Percentiles rank a stretch among this genome's conserved stretches.
phyloP scores from a whole-genome alignment of 37 sponge, comb jelly and placozoan genomes.

The Halisarca cf. caerulea region DNA sequence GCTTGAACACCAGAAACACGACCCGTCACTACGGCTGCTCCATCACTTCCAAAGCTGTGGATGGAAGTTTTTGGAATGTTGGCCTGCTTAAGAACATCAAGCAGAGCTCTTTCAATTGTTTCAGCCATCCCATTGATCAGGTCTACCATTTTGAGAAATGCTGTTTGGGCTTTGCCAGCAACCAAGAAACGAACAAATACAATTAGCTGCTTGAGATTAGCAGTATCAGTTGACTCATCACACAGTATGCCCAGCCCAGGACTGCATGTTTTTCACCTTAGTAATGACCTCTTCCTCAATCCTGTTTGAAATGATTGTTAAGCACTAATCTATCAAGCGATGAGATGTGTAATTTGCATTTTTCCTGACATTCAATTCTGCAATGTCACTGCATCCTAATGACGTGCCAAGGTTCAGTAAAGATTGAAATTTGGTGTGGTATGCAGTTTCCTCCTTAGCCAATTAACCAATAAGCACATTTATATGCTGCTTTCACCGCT shows the following conservation, averaged over 20 bases:
- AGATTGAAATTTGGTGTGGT: slow-evolving; percentile 34
- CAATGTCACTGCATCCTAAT: slow-evolving; percentile 1
- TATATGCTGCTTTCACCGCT: slow-evolving; percentile 8
- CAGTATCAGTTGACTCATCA: slow-evolving; percentile 37
- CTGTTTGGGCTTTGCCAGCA: neutral
- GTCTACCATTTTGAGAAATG: slow-evolving; percentile 30
- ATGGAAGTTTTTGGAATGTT: slow-evolving; percentile 12
- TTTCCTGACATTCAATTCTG: slow-evolving; percentile 5
- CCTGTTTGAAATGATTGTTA: slow-evolving; percentile 17
- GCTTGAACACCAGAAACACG: slow-evolving; percentile 24
- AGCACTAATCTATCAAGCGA: slow-evolving; percentile 22
- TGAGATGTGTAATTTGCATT: slow-evolving; percentile 29
- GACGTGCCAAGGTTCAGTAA: slow-evolving; percentile 20
- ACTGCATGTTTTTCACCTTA: neutral
- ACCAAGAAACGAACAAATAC: slow-evolving; percentile 34
- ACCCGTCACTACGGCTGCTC: slow-evolving; percentile 46
- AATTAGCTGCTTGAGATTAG: slow-evolving; percentile 20
- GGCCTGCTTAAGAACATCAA: neutral
- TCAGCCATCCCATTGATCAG: slow-evolving; percentile 46
- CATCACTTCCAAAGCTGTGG: slow-evolving; percentile 47
- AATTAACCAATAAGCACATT: slow-evolving; percentile 41
- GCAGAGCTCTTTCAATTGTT: slow-evolving; percentile 34
- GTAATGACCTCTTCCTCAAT: neutral
- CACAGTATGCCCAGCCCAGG: slow-evolving; percentile 2
- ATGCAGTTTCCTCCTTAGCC: slow-evolving; percentile 31